Percentiles rank a stretch among this genome's conserved stretches.
These are phyloP conservation scores for Ips nitidus DNA, from an alignment of 1,140 invertebrate species.

Conservation along the genomic window DNA sequence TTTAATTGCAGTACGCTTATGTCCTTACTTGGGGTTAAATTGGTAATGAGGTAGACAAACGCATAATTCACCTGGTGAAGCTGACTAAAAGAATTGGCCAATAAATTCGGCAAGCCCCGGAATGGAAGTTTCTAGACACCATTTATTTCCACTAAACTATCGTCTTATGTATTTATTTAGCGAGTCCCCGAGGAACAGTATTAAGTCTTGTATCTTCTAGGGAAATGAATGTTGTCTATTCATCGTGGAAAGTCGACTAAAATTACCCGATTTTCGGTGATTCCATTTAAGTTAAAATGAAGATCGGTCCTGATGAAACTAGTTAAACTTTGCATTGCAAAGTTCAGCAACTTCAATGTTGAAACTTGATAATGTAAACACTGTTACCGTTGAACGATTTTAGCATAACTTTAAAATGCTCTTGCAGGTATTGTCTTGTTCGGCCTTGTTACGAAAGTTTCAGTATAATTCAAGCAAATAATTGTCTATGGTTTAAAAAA, in stretches of 20 bases:
- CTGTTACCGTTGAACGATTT: too few species aligned
- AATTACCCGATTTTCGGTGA: too few species aligned
- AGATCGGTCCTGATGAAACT: too few species aligned
- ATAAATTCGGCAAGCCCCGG: conserved; percentile 20
- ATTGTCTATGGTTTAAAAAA: too few species aligned
- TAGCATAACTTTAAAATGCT: too few species aligned
- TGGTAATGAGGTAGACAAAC: background rate
- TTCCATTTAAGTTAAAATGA: too few species aligned
- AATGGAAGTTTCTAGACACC: conserved; percentile 23
- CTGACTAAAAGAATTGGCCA: conserved; percentile 13
- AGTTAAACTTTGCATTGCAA: too few species aligned
- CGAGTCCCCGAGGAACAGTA: conserved; percentile 26
- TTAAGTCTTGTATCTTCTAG: conserved; percentile 30
- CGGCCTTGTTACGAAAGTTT: too few species aligned
- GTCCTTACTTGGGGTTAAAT: background rate
- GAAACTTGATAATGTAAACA: too few species aligned
- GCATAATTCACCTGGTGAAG: conserved; percentile 11
- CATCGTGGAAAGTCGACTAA: background rate
- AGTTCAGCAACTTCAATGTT: too few species aligned
- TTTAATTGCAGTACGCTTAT: conserved; percentile 9
- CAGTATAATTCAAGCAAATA: too few species aligned
- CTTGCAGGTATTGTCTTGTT: too few species aligned
- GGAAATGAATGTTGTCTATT: conserved; percentile 28
- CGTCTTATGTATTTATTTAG: conserved; percentile 36
- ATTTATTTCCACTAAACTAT: conserved; percentile 36